These are phyloP conservation scores for Luffia ferchaultella DNA, from an alignment of 2,888 invertebrate species.

Conservation along the genomic window DNA sequence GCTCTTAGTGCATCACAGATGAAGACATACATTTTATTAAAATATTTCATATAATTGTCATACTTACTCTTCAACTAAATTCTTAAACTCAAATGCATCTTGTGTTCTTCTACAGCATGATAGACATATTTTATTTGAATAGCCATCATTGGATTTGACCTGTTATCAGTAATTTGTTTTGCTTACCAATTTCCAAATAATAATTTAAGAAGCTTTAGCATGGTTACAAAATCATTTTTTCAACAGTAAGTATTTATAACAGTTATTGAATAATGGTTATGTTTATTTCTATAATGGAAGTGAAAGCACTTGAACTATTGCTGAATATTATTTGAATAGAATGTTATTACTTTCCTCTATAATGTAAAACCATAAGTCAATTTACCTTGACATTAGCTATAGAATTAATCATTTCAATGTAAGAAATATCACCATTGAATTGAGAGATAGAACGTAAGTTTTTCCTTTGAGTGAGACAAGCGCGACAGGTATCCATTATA, in stretches of 20 bases:
- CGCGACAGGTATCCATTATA: slow-evolving; percentile 31
- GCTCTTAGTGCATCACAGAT: too few species aligned
- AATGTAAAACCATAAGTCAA: too few species aligned
- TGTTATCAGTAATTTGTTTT: slow-evolving; percentile 15
- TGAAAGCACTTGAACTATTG: too few species aligned
- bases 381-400: slow-evolving; percentile 30
- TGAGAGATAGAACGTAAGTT: slow-evolving; percentile 24
- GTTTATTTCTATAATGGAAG: too few species aligned
- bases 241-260: too few species aligned
- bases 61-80: slow-evolving; percentile 29
- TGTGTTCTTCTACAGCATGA: slow-evolving; percentile 36
- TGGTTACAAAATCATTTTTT: too few species aligned
- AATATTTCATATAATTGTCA: not conserved
- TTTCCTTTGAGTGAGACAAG: slow-evolving; percentile 28
- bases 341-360: too few species aligned
- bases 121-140: slow-evolving; percentile 28
- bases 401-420: slow-evolving; percentile 28
- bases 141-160: slow-evolving; percentile 21
- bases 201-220: too few species aligned
- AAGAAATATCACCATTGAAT: slow-evolving; percentile 20
- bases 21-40: not conserved
- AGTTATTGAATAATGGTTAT: too few species aligned
- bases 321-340: too few species aligned
- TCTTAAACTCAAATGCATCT: slow-evolving; percentile 33
- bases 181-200: not conserved